Evolutionary conservation across 2,113 vertebrate species (phyloP).

Genomic region (Bos javanicus): DNA sequence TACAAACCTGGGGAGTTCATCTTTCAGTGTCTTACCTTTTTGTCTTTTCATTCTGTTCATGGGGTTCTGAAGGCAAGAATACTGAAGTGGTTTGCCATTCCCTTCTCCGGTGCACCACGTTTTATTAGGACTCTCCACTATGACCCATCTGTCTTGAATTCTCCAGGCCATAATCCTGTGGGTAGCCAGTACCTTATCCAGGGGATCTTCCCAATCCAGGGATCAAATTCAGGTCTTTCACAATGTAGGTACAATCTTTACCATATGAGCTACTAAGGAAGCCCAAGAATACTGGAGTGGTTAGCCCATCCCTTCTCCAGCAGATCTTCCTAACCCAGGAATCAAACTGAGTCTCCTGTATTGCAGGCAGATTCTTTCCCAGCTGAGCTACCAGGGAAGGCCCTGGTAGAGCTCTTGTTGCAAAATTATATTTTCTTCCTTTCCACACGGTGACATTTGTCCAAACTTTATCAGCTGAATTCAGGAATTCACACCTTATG

Average conservation of each 20-base stretch:
- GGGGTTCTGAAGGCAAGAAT: neutral
- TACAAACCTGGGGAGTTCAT: neutral
- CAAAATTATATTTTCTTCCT: neutral
- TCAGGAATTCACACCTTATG: neutral
- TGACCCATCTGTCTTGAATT: rapidly evolving
- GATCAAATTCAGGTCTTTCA: neutral
- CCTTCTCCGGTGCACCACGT: neutral
- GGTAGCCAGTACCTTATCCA: neutral
- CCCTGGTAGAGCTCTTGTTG: neutral
- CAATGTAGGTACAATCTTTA: neutral
- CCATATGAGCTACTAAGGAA: neutral
- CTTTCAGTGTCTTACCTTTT: neutral
- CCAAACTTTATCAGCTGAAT: neutral
- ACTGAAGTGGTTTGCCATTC: neutral
- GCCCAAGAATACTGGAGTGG: neutral
- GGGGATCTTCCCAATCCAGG: neutral
- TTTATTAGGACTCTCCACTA: neutral
- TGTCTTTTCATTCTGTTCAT: neutral
- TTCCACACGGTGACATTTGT: neutral
- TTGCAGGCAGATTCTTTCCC: neutral
- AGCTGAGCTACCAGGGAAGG: neutral
- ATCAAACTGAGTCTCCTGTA: neutral
- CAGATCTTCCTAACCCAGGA: neutral
- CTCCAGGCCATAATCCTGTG: neutral
- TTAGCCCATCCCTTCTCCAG: neutral